Evolutionary conservation across 64 coral and sea anemone genomes (phyloP).

Genomic region (Catalaphyllia jardinei): DNA sequence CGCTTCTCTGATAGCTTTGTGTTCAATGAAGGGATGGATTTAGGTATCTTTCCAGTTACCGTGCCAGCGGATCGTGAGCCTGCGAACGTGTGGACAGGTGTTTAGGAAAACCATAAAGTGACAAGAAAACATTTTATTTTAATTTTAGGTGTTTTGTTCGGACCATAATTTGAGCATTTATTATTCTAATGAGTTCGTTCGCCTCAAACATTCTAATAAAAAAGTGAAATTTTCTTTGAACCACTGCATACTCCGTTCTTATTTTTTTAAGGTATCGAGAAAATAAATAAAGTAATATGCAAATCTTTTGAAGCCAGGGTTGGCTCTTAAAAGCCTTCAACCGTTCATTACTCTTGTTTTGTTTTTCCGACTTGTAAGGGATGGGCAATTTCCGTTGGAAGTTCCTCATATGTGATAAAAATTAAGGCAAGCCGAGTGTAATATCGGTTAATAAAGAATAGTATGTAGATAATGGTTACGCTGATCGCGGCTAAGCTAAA

Average conservation of each 20-base stretch:
- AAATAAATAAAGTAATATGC: not conserved
- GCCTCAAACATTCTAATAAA: not conserved
- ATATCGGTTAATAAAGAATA: not conserved
- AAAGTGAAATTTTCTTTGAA: too few relatives aligned
- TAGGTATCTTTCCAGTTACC: too few relatives aligned
- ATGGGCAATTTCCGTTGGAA: not conserved
- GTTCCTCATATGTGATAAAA: not conserved
- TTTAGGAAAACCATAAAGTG: not conserved
- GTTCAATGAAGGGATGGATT: too few relatives aligned
- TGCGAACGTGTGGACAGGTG: not conserved
- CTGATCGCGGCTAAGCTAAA: too few relatives aligned
- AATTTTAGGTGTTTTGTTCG: not conserved
- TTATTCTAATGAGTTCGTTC: not conserved
- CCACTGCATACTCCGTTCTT: too few relatives aligned
- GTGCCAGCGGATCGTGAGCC: not conserved
- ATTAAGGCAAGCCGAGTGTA: not conserved
- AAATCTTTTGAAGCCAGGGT: not conserved
- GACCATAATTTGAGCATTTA: not conserved
- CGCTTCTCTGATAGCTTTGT: too few relatives aligned
- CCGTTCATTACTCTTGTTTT: not conserved
- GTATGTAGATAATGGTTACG: too few relatives aligned
- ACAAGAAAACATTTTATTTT: not conserved
- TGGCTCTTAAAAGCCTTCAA: not conserved
- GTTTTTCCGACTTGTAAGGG: not conserved
- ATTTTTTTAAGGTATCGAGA: not conserved